Evolutionary conservation across 2,888 invertebrate genomes (phyloP).

Genomic region (Gasteruption jaculator): DNA sequence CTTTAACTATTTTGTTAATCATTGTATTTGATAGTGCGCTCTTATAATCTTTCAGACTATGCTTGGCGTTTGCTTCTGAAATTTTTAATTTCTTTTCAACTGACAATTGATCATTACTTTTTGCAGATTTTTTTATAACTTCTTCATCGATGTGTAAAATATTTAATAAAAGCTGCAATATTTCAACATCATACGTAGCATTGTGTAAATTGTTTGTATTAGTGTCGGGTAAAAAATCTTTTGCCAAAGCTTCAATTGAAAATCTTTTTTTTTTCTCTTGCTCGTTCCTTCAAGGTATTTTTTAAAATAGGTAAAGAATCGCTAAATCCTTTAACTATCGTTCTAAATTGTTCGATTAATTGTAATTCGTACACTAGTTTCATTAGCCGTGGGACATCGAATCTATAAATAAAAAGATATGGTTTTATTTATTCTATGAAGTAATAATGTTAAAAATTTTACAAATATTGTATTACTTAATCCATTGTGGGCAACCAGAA

Average conservation of each 20-base stretch:
- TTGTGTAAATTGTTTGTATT: constrained; percentile 1
- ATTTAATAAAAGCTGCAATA: too few species aligned
- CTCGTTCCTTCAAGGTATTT: too few species aligned
- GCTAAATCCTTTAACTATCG: background rate
- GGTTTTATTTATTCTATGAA: background rate
- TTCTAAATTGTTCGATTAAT: background rate
- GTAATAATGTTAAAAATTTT: too few species aligned
- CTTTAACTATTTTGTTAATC: too few species aligned
- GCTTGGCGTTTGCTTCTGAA: too few species aligned
- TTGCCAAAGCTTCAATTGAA: background rate
- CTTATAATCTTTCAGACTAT: too few species aligned
- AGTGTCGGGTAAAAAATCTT: background rate
- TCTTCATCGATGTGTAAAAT: too few species aligned
- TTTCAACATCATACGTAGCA: background rate
- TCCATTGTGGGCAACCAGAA: constrained; percentile 6
- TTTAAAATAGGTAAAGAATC: too few species aligned
- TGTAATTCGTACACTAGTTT: background rate
- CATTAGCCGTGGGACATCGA: background rate
- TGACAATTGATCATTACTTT: too few species aligned
- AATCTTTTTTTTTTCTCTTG: constrained; percentile 4
- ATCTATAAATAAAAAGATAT: background rate
- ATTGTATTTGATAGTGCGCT: too few species aligned
- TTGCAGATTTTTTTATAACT: too few species aligned
- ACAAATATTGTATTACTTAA: background rate
- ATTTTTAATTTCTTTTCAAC: too few species aligned